Evolutionary conservation across 2,797 vertebrate genomes (phyloP), one percentile per base, ranked within the genome.

Genomic region (Acanthurus tractus): DNA sequence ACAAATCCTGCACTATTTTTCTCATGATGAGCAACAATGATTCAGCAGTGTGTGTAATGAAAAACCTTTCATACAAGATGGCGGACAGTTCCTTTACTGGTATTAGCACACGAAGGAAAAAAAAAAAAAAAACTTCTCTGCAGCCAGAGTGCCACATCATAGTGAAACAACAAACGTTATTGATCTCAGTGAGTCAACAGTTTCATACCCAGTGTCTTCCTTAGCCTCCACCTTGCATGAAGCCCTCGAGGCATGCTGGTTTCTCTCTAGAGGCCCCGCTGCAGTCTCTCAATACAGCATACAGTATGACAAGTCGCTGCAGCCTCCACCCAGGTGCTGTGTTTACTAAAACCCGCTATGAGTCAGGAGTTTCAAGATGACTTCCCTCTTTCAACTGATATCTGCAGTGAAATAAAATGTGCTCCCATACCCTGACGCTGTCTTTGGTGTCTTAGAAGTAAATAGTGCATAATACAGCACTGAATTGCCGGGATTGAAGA

Each of bases 361-460:
- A 88, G 81, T 90, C 81, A 84, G 63, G 50, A 82, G 22, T 78
- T 85, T 88, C 85, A 63, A 45, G 69, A 88, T 89, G 74, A 85
- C 67, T 78, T 72, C 55, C 44, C 64, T 59, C 48, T 38, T 75
- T 25, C 76, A 85, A 86, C 80, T 83, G 87, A 73, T 80, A 48
- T 64, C 79, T 74, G 10, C 70, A 57, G 63, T 49, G n/a, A 82
- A 88, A 69, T 45, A 66, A 86, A 81, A 81, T 64, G 45, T 61
- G 66, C 85, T 88, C 77, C 65, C 70, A 64, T 46, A 45, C 56
- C 22, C 59, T 62, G 62, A 53, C 15, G 17, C 34, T 23, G 65
- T 61, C 61, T 77, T 50, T 56, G 20, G 53, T 29, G 62, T 76
- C 66, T 55, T 63, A 11, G 40, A 75, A 59, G 45, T 72, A 64